Percentiles rank a stretch among this genome's conserved stretches.
phyloP scores from a whole-genome alignment of 2,888 invertebrate species.

The Eupelmus urozonus region DNA sequence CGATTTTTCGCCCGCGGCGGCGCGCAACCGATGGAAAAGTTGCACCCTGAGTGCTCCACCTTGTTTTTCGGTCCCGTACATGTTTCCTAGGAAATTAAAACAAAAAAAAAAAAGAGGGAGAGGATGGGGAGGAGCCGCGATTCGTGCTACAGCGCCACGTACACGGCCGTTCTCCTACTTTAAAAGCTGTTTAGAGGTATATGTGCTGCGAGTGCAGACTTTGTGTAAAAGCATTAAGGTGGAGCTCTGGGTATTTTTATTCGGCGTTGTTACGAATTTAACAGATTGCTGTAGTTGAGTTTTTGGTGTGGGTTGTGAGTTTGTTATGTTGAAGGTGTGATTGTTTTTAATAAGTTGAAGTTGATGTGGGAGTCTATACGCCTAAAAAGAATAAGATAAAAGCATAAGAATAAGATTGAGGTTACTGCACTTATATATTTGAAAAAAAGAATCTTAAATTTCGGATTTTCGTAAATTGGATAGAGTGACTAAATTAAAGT shows the following conservation, averaged over 20 bases:
- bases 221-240: background rate
- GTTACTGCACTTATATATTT: too few relatives aligned
- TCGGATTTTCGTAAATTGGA: too few relatives aligned
- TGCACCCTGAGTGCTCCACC: conserved; percentile 74
- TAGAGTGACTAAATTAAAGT: too few relatives aligned
- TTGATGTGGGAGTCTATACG: too few relatives aligned
- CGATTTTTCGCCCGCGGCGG: conserved; percentile 75
- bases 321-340: too few relatives aligned
- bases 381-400: too few relatives aligned
- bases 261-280: background rate
- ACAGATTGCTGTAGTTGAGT: too few relatives aligned
- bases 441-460: too few relatives aligned
- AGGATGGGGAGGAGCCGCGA: background rate
- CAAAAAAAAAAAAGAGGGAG: conserved; percentile 34
- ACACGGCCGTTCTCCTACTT: conserved; percentile 34
- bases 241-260: background rate
- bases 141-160: conserved; percentile 19
- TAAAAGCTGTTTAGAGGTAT: conserved; percentile 44
- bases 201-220: background rate
- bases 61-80: conserved; percentile 71
- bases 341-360: too few relatives aligned
- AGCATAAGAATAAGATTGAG: too few relatives aligned
- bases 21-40: conserved; percentile 76
- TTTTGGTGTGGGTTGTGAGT: too few relatives aligned
- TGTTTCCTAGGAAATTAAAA: conserved; percentile 63